Evolutionary conservation across 1,140 invertebrate species (phyloP), one percentile per base, ranked within the genome.

Genomic region (Drosophila novamexicana): DNA sequence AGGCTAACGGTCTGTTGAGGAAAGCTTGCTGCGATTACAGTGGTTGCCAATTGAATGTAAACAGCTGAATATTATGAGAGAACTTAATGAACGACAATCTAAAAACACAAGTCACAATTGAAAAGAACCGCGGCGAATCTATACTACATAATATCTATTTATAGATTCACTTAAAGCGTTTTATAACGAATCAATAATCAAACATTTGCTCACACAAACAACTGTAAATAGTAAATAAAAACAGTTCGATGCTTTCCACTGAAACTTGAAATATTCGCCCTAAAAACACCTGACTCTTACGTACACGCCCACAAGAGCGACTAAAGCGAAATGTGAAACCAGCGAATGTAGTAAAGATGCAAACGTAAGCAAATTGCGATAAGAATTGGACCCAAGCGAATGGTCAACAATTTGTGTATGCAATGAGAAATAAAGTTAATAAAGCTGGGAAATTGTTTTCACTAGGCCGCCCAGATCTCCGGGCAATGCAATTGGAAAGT

Each of bases 401-500:
- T 22, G 9, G 18, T 4, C 16, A 49, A 45, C 16, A 45, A 22
- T 22, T 2, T 16, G 12, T 42, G 22, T 42, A 9, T 7, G 12
- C 8, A 5, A 42, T 42, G 12, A 12, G 10, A n/a, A 14, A 32
- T 29, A 45, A 7, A 45, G 32, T 36, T 18, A 59, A 47, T 18
- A 12, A 18, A 12, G 32, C 32, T 34, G 29, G 14, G 29, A 45
- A 36, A 37, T 18, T 49, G 1, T 10, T 16, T 14, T 40, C 47
- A 63, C 37, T 16, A 18, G n/a, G 53, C 36, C 1, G 14, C n/a
- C 29, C 39, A 53, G 37, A 52, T 61, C 56, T 12, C 39, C 36
- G 39, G 29, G 69, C 39, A 57, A 54, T 74, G 71, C 71, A 74
- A 54, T 74, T 40, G 71, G 71, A 74, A 74, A 74, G 65, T 74